Conservation (phyloP, 1,140 invertebrate genomes). For the Tetragonula clypearis region DNA sequence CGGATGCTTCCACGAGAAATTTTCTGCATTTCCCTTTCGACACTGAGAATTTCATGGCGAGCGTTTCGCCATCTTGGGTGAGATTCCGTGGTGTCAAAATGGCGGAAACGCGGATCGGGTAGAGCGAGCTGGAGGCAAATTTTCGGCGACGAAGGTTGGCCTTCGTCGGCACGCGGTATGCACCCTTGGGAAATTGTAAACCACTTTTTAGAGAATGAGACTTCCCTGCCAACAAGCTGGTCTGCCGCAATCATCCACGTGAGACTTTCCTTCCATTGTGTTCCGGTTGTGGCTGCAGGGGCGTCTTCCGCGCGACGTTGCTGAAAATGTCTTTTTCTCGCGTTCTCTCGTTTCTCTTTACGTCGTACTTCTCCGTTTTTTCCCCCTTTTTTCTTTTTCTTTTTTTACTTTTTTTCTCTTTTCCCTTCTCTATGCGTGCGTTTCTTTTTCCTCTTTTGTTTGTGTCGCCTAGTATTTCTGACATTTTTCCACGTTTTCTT, state of each 20-base stretch:
- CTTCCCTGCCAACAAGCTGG: constrained; percentile 82
- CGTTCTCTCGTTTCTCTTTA: constrained; percentile 50
- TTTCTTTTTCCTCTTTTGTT: background rate
- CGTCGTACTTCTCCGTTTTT: constrained; percentile 8
- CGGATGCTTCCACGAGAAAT: no score
- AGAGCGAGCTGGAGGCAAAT: constrained; percentile 47
- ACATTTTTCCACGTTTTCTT: constrained; percentile 7
- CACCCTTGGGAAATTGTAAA: constrained; percentile 81
- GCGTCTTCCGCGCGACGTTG: constrained; percentile 75
- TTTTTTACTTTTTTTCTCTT: background rate
- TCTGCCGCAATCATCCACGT: constrained; percentile 80
- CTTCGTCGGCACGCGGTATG: constrained; percentile 65
- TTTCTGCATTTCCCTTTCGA: no score
- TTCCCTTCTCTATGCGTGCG: background rate
- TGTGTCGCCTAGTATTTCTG: background rate
- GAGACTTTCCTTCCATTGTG: constrained; percentile 76
- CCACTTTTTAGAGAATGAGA: constrained; percentile 81
- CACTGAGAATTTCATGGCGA: no score
- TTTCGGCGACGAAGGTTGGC: constrained; percentile 39
- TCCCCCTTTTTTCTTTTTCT: background rate
- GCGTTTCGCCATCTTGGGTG: background rate
- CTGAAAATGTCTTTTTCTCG: constrained; percentile 78
- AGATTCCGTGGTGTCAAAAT: constrained; percentile 16
- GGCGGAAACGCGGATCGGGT: constrained; percentile 25
- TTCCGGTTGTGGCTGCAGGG: constrained; percentile 73